A percentile compares a stretch with the other conserved stretches of the same genome.
These are phyloP conservation scores for Meloidogyne hapla DNA, from an alignment of 1,140 invertebrate species.

Conservation along the genomic window DNA sequence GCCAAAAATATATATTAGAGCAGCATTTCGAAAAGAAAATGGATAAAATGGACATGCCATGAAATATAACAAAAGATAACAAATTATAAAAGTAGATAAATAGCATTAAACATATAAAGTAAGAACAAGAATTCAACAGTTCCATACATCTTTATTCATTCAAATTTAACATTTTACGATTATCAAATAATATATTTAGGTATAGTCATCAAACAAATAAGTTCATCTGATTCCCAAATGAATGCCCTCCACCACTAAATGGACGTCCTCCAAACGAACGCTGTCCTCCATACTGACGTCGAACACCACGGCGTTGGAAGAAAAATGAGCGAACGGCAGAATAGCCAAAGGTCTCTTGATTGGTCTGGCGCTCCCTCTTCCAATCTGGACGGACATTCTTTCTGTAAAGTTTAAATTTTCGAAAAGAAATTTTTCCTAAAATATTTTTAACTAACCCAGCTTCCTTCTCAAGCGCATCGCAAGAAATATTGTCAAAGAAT, in stretches of 20 bases:
- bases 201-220: neutral
- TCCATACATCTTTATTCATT: too few relatives aligned
- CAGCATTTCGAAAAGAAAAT: too few relatives aligned
- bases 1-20: too few relatives aligned
- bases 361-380: conserved; percentile 91
- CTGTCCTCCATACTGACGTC: neutral
- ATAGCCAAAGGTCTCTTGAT: conserved; percentile 95
- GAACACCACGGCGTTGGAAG: conserved; percentile 32
- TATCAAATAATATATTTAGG: neutral
- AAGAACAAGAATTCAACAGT: too few relatives aligned
- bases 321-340: conserved; percentile 68
- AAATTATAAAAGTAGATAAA: too few relatives aligned
- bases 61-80: too few relatives aligned
- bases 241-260: too few relatives aligned
- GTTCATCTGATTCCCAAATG: neutral
- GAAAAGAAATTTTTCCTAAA: neutral
- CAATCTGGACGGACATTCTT: conserved; percentile 81
- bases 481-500: conserved; percentile 98
- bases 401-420: conserved; percentile 52
- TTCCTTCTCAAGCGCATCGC: conserved; percentile 88
- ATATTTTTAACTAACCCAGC: conserved; percentile 71
- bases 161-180: neutral
- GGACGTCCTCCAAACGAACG: neutral
- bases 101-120: too few relatives aligned
- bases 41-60: too few relatives aligned